phyloP scores from a whole-genome alignment of 2,797 vertebrate species.

The Phoebastria nigripes region DNA sequence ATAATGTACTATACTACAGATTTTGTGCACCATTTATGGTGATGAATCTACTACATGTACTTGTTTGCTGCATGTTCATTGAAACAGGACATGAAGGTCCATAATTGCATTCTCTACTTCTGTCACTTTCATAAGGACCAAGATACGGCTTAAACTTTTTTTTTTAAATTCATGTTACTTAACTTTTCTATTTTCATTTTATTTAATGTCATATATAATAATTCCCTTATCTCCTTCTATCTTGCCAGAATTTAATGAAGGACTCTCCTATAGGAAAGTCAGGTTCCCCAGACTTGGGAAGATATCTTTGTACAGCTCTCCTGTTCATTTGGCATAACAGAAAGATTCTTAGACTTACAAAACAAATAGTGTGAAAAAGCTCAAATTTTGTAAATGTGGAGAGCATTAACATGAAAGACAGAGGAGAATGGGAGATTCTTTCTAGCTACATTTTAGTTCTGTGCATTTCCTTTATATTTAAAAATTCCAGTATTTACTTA shows the following conservation, averaged over 20 bases:
- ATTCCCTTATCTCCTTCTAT: background rate
- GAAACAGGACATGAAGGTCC: background rate
- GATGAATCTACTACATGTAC: background rate
- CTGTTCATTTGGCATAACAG: background rate
- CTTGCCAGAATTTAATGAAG: background rate
- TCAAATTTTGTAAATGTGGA: background rate
- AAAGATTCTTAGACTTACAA: background rate
- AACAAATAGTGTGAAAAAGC: background rate
- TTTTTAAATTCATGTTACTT: background rate
- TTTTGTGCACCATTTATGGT: background rate
- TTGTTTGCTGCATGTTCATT: background rate
- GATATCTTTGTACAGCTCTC: background rate
- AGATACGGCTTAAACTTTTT: background rate
- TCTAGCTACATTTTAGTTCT: background rate
- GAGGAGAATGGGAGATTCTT: background rate
- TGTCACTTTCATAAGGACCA: background rate
- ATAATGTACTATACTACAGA: background rate
- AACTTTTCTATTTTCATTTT: background rate
- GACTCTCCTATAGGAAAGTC: background rate
- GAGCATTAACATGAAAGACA: background rate
- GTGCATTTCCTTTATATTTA: background rate
- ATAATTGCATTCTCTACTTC: background rate
- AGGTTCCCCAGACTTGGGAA: background rate
- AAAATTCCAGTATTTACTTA: background rate
- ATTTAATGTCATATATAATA: background rate